Evolutionary conservation across 1,140 invertebrate genomes (phyloP).

Genomic region (Hestina assimilis): DNA sequence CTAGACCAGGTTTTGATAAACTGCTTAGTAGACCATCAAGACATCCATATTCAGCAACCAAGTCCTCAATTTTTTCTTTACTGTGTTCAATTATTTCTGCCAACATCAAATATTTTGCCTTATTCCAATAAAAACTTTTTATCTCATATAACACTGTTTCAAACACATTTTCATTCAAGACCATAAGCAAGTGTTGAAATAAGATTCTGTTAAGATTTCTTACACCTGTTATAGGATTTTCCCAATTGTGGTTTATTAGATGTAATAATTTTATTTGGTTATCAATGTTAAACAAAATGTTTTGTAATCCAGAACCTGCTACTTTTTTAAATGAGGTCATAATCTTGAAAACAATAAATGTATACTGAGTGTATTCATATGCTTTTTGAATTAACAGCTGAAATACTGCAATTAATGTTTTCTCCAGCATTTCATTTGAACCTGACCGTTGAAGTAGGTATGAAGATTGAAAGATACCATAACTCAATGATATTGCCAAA

Average conservation of each 20-base stretch:
- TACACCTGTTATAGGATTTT: constrained; percentile 70
- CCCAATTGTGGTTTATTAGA: constrained; percentile 74
- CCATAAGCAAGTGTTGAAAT: constrained; percentile 50
- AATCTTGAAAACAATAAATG: constrained; percentile 67
- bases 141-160: constrained; percentile 48
- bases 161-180: constrained; percentile 38
- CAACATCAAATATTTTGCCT: constrained; percentile 72
- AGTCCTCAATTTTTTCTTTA: constrained; percentile 31
- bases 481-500: constrained; percentile 48
- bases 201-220: constrained; percentile 64
- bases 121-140: constrained; percentile 71
- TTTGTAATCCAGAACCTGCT: constrained; percentile 43
- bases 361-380: constrained; percentile 68
- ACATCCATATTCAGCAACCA: constrained; percentile 41
- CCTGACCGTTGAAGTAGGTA: constrained; percentile 40
- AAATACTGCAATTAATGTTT: constrained; percentile 42
- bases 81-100: constrained; percentile 57
- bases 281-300: constrained; percentile 39
- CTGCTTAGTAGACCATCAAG: constrained; percentile 61
- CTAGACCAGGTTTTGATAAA: constrained; percentile 61
- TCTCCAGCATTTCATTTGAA: constrained; percentile 21
- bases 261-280: constrained; percentile 54
- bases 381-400: constrained; percentile 47
- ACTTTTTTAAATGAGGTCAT: constrained; percentile 62
- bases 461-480: constrained; percentile 71